Evolutionary conservation across 2,113 vertebrate genomes (phyloP), one percentile per base, ranked within the genome.

Genomic region (Python bivittatus): DNA sequence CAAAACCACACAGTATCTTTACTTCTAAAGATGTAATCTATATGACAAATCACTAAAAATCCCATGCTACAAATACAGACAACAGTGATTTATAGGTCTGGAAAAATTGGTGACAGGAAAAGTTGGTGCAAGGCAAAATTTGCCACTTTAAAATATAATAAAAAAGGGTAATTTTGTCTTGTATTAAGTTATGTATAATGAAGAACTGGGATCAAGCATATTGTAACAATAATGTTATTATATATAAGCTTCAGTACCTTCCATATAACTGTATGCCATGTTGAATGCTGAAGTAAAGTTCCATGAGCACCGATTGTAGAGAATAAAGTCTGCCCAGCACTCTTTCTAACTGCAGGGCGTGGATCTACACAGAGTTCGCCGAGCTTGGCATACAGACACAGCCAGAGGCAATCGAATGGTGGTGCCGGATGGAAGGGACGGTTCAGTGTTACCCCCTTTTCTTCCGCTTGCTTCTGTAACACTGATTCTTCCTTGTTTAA

Each of bases 231-330:
- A 84, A 13, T 61, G 12, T 13, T 20, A 79, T 79, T 79, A 79
- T 20, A 79, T 79, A 38, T 79, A 42, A 86, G 1, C 53, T 84
- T 88, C 56, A 57, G 5, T 98, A 98, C 98, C 98, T 99, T 99
- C 99, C 99, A 99, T 94, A 99, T 98, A 64, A 99, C 99, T 52
- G 99, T 99, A 94, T 99, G 99, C 99, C 99, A 99, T 0, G 99
- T 99, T 44, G 98, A 98, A 93, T 99, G 99, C 72, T 99, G 99
- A 92, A 99, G 96, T 93, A 99, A 98, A 7, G 99, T 99, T 89
- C 99, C 99, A 86, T 99, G 99, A 57, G 99, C 99, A 61, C 98
- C 98, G 58, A 99, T 98, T 48, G 99, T 99, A 94, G 99, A 99
- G 97, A 99, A 99, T 91, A 99, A 94, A 0, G 99, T 99, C 95